phyloP scores from a whole-genome alignment of 2,888 invertebrate genomes.

The Phengaris arion region DNA sequence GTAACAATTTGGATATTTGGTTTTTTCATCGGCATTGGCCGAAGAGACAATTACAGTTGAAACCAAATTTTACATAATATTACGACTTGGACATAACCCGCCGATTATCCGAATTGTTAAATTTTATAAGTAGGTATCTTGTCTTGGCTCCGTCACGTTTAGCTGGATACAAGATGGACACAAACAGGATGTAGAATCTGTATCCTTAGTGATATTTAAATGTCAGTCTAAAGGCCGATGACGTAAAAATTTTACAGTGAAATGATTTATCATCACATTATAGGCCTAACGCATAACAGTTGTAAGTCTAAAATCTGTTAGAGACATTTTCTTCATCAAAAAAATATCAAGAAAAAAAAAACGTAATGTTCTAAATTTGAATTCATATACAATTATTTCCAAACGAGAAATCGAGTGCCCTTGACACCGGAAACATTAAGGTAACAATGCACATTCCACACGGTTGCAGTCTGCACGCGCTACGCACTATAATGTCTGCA shows the following conservation, averaged over 20 bases:
- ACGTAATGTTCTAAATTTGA: not conserved
- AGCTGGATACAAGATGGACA: not conserved
- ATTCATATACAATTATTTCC: not conserved
- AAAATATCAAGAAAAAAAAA: not conserved
- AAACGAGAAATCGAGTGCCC: slow-evolving; percentile 16
- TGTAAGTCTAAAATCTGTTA: not conserved
- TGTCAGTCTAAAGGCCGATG: not conserved
- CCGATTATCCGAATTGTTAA: no score
- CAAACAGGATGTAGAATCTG: no score
- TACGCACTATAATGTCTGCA: not conserved
- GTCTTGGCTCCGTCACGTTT: not conserved
- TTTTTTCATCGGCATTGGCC: no score
- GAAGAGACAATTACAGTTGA: no score
- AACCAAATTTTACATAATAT: no score
- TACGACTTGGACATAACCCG: no score
- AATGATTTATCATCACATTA: not conserved
- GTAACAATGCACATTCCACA: slow-evolving; percentile 21
- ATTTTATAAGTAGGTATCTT: not conserved
- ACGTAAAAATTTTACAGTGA: not conserved
- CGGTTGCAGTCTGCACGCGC: slow-evolving; percentile 10
- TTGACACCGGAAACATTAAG: slow-evolving; percentile 23
- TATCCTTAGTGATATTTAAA: not conserved
- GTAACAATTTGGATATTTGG: no score
- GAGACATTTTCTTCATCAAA: not conserved
- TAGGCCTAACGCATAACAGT: not conserved